Evolutionary conservation across 2,797 vertebrate species (phyloP), one percentile per base, ranked within the genome.

Genomic region (Leucoraja ocellata): DNA sequence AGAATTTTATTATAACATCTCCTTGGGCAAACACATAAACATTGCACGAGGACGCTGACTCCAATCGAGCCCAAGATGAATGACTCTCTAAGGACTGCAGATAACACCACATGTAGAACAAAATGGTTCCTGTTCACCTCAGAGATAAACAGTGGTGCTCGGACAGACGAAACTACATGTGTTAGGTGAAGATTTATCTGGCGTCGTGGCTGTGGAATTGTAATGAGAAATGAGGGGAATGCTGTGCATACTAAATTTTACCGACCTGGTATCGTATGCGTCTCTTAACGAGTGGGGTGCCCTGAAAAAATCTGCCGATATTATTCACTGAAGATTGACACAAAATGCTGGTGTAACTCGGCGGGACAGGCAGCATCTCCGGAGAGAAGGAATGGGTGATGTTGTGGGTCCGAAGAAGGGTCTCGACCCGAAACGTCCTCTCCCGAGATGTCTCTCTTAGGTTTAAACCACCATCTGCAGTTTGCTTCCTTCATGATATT

Each of bases 51-150:
- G 81, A 25, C 81, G 28, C 23, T 61, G 81, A 84, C 79, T 84
- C 23, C 81, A n/a, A 61, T 61, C 25, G 81, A 61, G 46, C 23
- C 81, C 81, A 84, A 58, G 81, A 84, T 84, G 81, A 54, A 84
- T 84, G 46, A 23, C 81, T 10, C 54, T 61, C 81, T 25, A 1
- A 54, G 25, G 81, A 84, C 46, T 46, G 46, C 46, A 84, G 81
- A 25, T 54, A 61, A 18, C 9, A 3, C 39, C 54, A 54, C 46
- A 61, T 84, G 81, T 61, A 13, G 23, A 58, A 84, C 81, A 84
- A 84, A 84, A 58, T 84, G 54, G 54, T 84, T 83, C 58, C 46
- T 83, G 80, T 58, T 83, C 58, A 83, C 46, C 80, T 83, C 81
- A 61, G 46, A 61, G 81, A 84, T 84, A 84, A 84, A 84, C 81